A percentile compares a stretch with the other conserved stretches of the same genome.
phyloP scores from a whole-genome alignment of 1,140 invertebrate genomes.

The Drosophila carrolli region DNA sequence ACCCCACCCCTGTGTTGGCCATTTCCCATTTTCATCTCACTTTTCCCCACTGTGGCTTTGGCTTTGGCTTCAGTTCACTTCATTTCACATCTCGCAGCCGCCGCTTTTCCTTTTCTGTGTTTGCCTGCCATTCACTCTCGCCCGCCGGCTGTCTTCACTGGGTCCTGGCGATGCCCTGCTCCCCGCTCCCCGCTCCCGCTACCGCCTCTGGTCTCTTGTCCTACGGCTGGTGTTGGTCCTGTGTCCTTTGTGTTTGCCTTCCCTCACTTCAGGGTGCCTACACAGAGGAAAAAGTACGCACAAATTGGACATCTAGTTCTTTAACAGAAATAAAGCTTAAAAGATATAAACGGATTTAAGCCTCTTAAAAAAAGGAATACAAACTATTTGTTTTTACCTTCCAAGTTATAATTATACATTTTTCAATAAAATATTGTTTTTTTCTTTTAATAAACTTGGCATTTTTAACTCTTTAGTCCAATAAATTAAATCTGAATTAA shows the following conservation, averaged over 20 bases:
- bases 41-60: conserved; percentile 29
- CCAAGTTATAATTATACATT: no score
- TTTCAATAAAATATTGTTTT: no score
- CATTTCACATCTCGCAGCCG: conserved; percentile 62
- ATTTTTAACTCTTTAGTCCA: no score
- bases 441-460: no score
- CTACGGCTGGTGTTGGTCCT: conserved; percentile 38
- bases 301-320: background rate
- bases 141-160: conserved; percentile 54
- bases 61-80: conserved; percentile 62
- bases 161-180: conserved; percentile 31
- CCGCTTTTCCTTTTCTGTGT: conserved; percentile 38
- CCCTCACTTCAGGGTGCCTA: conserved; percentile 35
- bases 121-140: conserved; percentile 75
- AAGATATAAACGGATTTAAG: no score
- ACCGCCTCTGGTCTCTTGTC: conserved; percentile 23
- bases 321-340: no score
- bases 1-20: background rate
- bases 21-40: conserved; percentile 22
- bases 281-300: conserved; percentile 2
- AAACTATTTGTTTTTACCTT: no score
- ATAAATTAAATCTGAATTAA: no score
- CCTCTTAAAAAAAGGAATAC: no score
- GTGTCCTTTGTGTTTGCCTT: conserved; percentile 51
- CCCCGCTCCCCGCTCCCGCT: conserved; percentile 14